A percentile compares a stretch with the other conserved stretches of the same genome.
Conservation (phyloP, 2,797 vertebrate genomes). For the Monodelphis domestica region DNA sequence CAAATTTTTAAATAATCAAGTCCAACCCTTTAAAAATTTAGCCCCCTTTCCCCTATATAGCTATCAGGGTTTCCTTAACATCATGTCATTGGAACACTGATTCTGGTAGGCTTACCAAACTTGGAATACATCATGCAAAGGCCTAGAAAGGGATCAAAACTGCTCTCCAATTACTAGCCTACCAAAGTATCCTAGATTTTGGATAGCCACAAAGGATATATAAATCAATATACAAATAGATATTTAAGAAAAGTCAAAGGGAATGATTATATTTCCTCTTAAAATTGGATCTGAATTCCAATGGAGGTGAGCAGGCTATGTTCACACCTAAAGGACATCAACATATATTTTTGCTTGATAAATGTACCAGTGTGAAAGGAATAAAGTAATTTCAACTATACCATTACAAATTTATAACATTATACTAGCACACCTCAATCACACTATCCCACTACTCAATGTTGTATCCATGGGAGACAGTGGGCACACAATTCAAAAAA, state of each 20-base stretch:
- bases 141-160: too few relatives aligned
- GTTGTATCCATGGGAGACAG: not conserved
- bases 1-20: too few relatives aligned
- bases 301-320: not conserved
- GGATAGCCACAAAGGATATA: too few relatives aligned
- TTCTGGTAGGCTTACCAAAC: not conserved
- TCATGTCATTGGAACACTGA: not conserved
- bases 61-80: not conserved
- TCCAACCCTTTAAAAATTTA: too few relatives aligned
- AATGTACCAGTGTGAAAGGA: not conserved
- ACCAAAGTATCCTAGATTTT: too few relatives aligned
- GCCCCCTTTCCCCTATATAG: too few relatives aligned
- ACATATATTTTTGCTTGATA: not conserved
- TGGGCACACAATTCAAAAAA: not conserved
- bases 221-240: too few relatives aligned
- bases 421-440: not conserved
- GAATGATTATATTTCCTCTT: not conserved
- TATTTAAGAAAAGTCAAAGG: not conserved
- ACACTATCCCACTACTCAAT: not conserved
- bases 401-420: not conserved
- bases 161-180: too few relatives aligned
- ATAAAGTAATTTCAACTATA: not conserved
- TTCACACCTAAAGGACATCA: not conserved
- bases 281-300: not conserved
- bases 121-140: too few relatives aligned